Base-by-base conservation (phyloP, 2,888 invertebrate species). In the Hydriomena furcata region DNA sequence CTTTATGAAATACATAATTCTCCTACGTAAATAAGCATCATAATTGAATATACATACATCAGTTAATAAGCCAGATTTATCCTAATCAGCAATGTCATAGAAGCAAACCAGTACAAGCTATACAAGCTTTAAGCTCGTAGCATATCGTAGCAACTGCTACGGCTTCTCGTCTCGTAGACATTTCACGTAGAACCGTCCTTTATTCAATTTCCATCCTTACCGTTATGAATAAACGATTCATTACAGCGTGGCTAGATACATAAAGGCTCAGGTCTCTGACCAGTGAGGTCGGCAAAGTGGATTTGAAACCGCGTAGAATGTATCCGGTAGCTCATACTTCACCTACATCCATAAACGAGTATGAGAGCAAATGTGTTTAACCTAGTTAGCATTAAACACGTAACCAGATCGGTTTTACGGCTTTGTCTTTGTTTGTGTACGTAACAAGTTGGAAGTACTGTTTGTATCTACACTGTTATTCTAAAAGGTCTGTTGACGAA, bases 281-380 rank as follows among this genome's bases (percentile, higher is more conserved):
- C 24, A 25, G 46, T 38, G 52, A 60, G 62, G 58, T 66, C 60
- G 75, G 59, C 76, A 78, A 80, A 82, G 72, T 77, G 73, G 71
- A 79, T 79, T 79, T 69, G 67, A 68, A 77, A 79, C 78, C 76
- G 63, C 77, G 61, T 63, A 68, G 73, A 73, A 78, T 76, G 73
- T 76, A 71, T 76, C 78, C 78, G 68, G 45, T 58, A 58, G 65
- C 62, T 63, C 59, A 53, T 61, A 27, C 36, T 32, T 41, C 21
- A 31, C 45, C 27, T 27, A 47, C 47, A 41, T 27, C 27, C 21
- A 47, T 43, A 52, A 34, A 27, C 38, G 23, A 11, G 31, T 28
- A 51, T 41, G 40, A 25, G 21, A 35, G 36, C 20, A 34, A 42
- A 43, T 65, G 59, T 64, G 63, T 69, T 69, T 66, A 64, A 63